Base-by-base conservation (phyloP, 2,797 vertebrate genomes). In the Syndactyla subalaris region DNA sequence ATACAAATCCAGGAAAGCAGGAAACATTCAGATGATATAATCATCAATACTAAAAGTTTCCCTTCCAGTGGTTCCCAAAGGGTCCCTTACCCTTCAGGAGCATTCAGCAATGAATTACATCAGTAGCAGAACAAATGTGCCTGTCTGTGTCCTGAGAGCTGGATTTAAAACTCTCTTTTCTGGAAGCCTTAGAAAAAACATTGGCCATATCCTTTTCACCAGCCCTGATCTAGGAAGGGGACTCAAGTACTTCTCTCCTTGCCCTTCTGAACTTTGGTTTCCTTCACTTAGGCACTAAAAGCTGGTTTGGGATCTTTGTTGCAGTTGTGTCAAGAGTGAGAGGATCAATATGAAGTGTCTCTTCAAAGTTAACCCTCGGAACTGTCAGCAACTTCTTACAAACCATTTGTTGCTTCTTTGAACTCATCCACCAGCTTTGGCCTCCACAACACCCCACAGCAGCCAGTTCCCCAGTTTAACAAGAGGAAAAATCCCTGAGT, bases 81-180 rank as follows among this genome's bases (percentile, higher is more conserved):
- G 9, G 30, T 12, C 7, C 9, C 4, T 36, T 32, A 8, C 10
- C 48, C 18, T 20, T 55, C 36, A 73, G 24, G 3, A 87, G 18
- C 11, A 52, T 20, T 61, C 26, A 63, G 5, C 45, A 63, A 30
- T 7, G 11, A 65, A 23, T 7, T 10, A 76, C 22, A 58, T 11
- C 26, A 34, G 19, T 1, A 26, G 16, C 16, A 21, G 63, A 87
- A 66, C 26, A 66, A 82, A 15, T 8, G 19, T 0, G 14, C 2
- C 2, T 2, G 1, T 29, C 7, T 15, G 16, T 2, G 7, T 9
- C 38, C 12, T 5, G 4, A 27, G n/a, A 78, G 29, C 2, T 32
- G 32, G 27, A 85, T 54, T 66, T 34, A 30, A 72, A 71, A 68
- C 58, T 65, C 30, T 48, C 10, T 20, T 78, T 77, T 86, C 27